Conservation (phyloP, 2,113 vertebrate genomes). For the Myodes glareolus region DNA sequence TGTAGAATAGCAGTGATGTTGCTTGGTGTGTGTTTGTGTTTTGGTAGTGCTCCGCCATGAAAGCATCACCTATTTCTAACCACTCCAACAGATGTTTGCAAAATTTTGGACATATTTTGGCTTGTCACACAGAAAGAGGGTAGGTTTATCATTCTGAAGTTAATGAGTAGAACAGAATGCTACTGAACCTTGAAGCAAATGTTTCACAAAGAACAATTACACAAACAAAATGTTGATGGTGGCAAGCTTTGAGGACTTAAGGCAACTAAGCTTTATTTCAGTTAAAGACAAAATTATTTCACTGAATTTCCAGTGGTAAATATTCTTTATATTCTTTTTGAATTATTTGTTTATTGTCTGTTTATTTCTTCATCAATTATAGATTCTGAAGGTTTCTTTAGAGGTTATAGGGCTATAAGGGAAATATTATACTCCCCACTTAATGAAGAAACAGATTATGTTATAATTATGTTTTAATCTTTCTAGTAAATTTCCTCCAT, state of each 20-base stretch:
- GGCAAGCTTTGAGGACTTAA: not conserved
- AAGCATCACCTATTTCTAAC: not conserved
- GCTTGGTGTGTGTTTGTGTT: not conserved
- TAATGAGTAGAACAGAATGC: rapidly evolving
- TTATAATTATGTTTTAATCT: not conserved
- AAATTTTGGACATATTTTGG: not conserved
- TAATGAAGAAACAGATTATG: not conserved
- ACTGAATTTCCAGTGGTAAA: not conserved
- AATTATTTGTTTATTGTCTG: not conserved
- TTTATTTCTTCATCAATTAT: not conserved
- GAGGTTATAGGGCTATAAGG: not conserved
- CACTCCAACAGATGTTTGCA: not conserved
- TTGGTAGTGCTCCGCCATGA: not conserved
- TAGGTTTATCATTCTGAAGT: not conserved
- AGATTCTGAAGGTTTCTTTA: not conserved
- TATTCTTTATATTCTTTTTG: not conserved
- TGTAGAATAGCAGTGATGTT: not conserved
- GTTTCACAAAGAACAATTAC: not conserved
- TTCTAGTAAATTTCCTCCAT: not conserved
- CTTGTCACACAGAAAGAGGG: not conserved
- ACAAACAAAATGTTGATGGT: not conserved
- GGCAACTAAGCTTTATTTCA: not conserved
- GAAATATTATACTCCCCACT: not conserved
- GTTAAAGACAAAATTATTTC: not conserved
- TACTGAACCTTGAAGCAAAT: not conserved